phyloP scores from a whole-genome alignment of 2,797 vertebrate species.

The Smutsia temminckii region DNA sequence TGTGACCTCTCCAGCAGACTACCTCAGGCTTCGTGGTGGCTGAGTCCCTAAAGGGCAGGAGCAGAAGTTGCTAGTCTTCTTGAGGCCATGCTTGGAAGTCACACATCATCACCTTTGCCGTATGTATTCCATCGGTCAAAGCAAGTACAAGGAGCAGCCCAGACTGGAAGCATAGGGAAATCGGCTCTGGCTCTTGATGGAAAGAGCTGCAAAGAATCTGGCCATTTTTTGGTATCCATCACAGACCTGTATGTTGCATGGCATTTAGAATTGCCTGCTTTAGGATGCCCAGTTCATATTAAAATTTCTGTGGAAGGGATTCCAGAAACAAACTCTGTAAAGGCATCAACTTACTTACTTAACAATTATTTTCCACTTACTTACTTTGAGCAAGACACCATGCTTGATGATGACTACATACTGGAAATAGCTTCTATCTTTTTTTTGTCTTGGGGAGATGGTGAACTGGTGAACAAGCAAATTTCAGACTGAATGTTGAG shows the following conservation, averaged over 20 bases:
- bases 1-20: too few relatives aligned
- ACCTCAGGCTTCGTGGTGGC: background rate
- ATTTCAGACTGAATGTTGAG: background rate
- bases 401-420: background rate
- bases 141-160: background rate
- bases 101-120: accelerated
- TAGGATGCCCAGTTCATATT: background rate
- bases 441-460: background rate
- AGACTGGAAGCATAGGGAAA: too few relatives aligned
- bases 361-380: background rate
- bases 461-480: background rate
- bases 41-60: background rate
- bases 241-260: too few relatives aligned
- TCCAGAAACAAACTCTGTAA: background rate
- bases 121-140: background rate
- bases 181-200: background rate
- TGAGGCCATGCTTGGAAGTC: background rate
- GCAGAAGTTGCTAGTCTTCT: background rate
- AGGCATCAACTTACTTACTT: background rate
- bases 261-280: background rate
- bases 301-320: background rate
- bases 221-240: background rate
- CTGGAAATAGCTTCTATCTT: background rate
- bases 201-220: background rate
- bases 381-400: background rate